Percentiles rank a stretch among this genome's conserved stretches.
These are phyloP conservation scores for Nezara viridula DNA, from an alignment of 2,888 invertebrate genomes.

Conservation along the genomic window DNA sequence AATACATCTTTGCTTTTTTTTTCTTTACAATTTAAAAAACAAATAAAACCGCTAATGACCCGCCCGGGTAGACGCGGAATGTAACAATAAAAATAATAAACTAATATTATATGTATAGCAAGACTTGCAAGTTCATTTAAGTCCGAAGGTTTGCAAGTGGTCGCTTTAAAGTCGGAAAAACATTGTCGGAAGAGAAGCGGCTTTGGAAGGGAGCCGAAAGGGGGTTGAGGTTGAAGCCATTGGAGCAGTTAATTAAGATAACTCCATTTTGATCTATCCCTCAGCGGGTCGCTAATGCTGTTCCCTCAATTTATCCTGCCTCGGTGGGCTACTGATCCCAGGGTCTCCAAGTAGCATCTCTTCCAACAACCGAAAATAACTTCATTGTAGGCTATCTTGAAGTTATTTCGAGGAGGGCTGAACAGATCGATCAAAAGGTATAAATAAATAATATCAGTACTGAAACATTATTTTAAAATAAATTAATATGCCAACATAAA, in stretches of 20 bases:
- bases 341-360: not conserved
- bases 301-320: not conserved
- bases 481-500: not conserved
- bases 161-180: too few species aligned
- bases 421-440: not conserved
- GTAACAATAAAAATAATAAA: too few species aligned
- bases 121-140: too few species aligned
- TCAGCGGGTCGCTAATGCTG: not conserved
- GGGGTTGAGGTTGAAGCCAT: conserved; percentile 8
- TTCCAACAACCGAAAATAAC: not conserved
- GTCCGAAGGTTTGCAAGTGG: too few species aligned
- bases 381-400: not conserved
- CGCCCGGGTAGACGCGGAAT: too few species aligned
- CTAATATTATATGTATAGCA: too few species aligned
- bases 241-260: conserved; percentile 15
- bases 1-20: too few species aligned
- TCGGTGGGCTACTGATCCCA: not conserved
- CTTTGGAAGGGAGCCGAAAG: not conserved
- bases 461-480: not conserved
- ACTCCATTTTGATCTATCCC: conserved; percentile 34
- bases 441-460: not conserved
- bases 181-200: not conserved
- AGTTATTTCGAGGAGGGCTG: not conserved
- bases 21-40: too few species aligned
- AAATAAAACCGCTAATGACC: too few species aligned